phyloP scores from a whole-genome alignment of 2,888 invertebrate genomes.

The Thyatira batis region DNA sequence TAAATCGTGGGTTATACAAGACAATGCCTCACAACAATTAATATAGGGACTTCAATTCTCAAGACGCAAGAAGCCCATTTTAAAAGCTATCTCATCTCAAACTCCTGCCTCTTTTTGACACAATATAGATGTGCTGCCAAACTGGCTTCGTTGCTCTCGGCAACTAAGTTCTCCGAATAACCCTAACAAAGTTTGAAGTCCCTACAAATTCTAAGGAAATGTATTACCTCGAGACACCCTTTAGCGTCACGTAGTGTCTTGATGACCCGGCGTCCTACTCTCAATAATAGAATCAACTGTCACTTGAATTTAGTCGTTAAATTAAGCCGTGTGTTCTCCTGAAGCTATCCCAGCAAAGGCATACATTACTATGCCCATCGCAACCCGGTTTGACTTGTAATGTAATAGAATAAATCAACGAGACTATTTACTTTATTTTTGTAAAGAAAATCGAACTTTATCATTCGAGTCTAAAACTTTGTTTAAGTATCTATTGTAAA shows the following conservation, averaged over 20 bases:
- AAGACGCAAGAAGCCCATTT: no score
- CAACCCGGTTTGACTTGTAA: not conserved
- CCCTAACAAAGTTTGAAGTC: not conserved
- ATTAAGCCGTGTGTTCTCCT: not conserved
- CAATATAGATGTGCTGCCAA: no score
- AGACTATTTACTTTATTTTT: not conserved
- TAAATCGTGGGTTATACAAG: no score
- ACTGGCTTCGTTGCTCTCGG: not conserved
- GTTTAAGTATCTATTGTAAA: no score
- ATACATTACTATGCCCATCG: not conserved
- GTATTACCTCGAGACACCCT: not conserved
- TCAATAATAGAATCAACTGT: not conserved
- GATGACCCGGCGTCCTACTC: not conserved
- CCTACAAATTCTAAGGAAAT: not conserved
- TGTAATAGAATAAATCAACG: not conserved
- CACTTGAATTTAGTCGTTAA: not conserved
- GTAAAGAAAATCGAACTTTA: no score
- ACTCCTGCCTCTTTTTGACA: no score
- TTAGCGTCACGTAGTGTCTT: slow-evolving; percentile 1
- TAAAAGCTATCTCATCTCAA: no score
- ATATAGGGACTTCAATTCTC: no score
- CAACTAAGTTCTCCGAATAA: not conserved
- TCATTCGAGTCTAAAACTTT: no score
- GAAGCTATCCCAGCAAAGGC: not conserved
- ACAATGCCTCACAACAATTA: no score